These are phyloP conservation scores for Rhinoderma darwinii DNA, from an alignment of 2,113 vertebrate genomes.

Conservation along the genomic window DNA sequence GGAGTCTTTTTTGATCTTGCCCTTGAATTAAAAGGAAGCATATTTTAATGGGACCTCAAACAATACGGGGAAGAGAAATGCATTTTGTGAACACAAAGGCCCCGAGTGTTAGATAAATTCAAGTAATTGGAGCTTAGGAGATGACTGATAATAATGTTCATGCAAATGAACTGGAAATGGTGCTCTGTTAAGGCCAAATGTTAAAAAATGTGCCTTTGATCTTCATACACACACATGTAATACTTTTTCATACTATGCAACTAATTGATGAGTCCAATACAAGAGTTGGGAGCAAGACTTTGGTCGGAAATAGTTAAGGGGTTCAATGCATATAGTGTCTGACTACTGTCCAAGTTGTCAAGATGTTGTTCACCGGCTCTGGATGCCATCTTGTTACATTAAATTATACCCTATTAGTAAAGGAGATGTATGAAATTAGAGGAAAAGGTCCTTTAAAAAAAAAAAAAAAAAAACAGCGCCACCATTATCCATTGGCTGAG, in stretches of 20 bases:
- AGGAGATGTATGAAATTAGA: no score
- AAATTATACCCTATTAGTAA: neutral
- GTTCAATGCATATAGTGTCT: neutral
- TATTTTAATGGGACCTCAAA: conserved; percentile 51
- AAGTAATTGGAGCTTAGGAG: conserved; percentile 51
- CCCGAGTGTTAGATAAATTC: conserved; percentile 32
- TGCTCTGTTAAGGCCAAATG: neutral
- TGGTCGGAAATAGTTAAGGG: neutral
- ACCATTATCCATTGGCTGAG: neutral
- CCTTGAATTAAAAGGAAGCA: conserved; percentile 51
- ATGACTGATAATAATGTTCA: conserved; percentile 45
- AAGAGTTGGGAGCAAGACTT: neutral
- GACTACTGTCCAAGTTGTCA: neutral
- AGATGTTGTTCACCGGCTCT: neutral
- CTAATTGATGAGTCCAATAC: neutral
- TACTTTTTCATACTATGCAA: neutral
- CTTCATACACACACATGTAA: neutral
- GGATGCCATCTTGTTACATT: neutral
- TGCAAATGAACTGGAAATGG: conserved; percentile 42
- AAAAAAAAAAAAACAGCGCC: neutral
- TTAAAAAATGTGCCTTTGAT: conserved; percentile 41
- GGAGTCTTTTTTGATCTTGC: conserved; percentile 35
- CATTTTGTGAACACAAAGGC: conserved; percentile 41
- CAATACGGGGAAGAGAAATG: conserved; percentile 14
- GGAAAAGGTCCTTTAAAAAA: no score